Conservation (phyloP, 2,797 vertebrate genomes). For the Prunella strophiata region DNA sequence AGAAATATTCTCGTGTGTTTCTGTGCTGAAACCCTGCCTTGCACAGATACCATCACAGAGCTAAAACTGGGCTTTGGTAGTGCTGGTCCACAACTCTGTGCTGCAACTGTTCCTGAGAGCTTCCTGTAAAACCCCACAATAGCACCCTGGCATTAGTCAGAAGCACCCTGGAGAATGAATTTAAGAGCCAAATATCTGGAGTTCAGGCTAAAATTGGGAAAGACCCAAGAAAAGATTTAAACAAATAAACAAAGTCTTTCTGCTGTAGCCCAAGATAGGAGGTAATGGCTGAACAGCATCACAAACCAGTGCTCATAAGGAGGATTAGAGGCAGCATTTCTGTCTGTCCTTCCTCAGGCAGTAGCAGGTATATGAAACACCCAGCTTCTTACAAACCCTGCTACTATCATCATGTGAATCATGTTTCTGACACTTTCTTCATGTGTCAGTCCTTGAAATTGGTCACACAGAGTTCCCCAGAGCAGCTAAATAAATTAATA, state of each 20-base stretch:
- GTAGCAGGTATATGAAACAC: neutral
- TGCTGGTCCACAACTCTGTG: neutral
- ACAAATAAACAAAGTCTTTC: conserved; percentile 47
- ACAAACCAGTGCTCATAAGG: neutral
- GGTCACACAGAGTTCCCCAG: neutral
- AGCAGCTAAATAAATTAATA: neutral
- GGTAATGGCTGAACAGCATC: neutral
- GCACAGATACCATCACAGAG: neutral
- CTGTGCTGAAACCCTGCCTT: neutral
- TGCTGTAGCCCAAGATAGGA: conserved; percentile 34
- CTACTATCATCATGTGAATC: neutral
- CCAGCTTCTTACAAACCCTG: neutral
- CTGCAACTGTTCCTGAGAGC: neutral
- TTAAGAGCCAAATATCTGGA: conserved; percentile 38
- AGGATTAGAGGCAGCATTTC: neutral
- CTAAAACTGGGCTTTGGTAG: neutral
- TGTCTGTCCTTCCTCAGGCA: neutral
- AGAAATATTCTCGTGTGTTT: neutral
- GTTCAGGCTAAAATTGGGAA: conserved; percentile 47
- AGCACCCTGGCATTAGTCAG: conserved; percentile 50
- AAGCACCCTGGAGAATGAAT: conserved; percentile 18
- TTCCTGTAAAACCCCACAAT: conserved; percentile 24
- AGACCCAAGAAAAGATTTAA: conserved; percentile 47
- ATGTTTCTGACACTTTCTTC: neutral
- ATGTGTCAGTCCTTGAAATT: neutral